Conservation (phyloP, 2,113 vertebrate species). For the Ascaphus truei region DNA sequence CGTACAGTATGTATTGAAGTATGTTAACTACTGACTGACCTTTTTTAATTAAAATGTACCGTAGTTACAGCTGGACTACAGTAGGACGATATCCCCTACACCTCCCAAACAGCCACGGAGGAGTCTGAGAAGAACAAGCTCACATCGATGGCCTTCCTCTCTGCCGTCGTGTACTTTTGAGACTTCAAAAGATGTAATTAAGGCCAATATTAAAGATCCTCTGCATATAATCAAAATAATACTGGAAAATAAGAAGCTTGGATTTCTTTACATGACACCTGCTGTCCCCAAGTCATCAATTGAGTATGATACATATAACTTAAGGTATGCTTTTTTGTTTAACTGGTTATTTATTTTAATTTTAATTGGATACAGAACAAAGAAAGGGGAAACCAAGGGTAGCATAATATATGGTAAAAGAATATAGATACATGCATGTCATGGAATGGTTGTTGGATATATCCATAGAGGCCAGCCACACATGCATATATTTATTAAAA, state of each 20-base stretch:
- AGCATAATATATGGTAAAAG: too few species aligned
- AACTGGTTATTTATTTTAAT: too few species aligned
- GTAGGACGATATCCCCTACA: conserved; percentile 28
- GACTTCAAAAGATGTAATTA: conserved; percentile 61
- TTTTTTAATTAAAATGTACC: too few species aligned
- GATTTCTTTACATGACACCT: conserved; percentile 69
- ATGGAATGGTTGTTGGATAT: too few species aligned
- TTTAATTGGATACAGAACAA: not conserved
- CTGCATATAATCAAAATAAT: conserved; percentile 62
- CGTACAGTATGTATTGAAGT: too few species aligned
- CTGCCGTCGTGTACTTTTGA: conserved; percentile 40
- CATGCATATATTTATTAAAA: too few species aligned
- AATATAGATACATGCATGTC: too few species aligned
- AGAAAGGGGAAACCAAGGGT: too few species aligned
- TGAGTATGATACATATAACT: conserved; percentile 60
- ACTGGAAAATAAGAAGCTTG: conserved; percentile 62
- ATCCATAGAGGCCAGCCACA: too few species aligned
- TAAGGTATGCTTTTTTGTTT: conserved; percentile 58
- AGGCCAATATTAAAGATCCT: conserved; percentile 55
- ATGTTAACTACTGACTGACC: too few species aligned
- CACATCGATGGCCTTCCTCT: conserved; percentile 12
- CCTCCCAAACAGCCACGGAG: conserved; percentile 48
- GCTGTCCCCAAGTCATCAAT: conserved; percentile 57
- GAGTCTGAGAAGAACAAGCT: conserved; percentile 31
- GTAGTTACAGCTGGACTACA: conserved; percentile 31